phyloP scores from a whole-genome alignment of 2,113 vertebrate genomes.

The Thunnus maccoyii region DNA sequence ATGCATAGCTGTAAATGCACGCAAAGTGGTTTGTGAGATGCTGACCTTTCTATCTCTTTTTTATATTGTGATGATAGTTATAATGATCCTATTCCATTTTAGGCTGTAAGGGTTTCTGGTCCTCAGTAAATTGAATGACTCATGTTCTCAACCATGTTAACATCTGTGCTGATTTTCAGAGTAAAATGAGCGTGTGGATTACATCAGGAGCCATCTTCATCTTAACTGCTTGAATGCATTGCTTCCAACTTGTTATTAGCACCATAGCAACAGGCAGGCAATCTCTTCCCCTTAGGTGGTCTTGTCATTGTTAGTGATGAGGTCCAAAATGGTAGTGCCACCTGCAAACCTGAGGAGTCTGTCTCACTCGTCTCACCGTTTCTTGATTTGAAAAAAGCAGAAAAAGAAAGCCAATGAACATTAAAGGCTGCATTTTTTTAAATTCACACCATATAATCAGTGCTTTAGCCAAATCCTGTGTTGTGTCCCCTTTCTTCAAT shows the following conservation, averaged over 20 bases:
- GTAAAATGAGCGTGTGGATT: constrained; percentile 65
- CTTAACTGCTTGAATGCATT: constrained; percentile 69
- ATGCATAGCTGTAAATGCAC: constrained; percentile 6
- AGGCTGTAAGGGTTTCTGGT: constrained; percentile 21
- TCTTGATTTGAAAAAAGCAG: not conserved
- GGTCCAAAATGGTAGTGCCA: constrained; percentile 67
- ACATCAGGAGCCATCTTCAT: constrained; percentile 69
- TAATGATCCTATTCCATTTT: constrained; percentile 23
- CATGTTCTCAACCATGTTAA: constrained; percentile 60
- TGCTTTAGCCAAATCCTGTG: not conserved
- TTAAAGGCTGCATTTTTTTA: not conserved
- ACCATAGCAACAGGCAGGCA: constrained; percentile 76
- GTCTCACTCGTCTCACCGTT: constrained; percentile 21
- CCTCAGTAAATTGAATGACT: constrained; percentile 50
- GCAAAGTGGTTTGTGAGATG: not conserved
- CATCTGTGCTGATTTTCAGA: constrained; percentile 67
- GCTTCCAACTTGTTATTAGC: constrained; percentile 76
- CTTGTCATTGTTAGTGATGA: constrained; percentile 69
- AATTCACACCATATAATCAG: not conserved
- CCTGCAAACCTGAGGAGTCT: constrained; percentile 61
- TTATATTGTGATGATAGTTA: constrained; percentile 3
- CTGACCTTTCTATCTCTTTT: constrained; percentile 8
- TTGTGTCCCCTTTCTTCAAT: no score
- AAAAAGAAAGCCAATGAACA: not conserved
- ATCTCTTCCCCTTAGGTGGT: constrained; percentile 70